Evolutionary conservation across 2,888 invertebrate genomes (phyloP).

Genomic region (Scaptomyza polygonia): DNA sequence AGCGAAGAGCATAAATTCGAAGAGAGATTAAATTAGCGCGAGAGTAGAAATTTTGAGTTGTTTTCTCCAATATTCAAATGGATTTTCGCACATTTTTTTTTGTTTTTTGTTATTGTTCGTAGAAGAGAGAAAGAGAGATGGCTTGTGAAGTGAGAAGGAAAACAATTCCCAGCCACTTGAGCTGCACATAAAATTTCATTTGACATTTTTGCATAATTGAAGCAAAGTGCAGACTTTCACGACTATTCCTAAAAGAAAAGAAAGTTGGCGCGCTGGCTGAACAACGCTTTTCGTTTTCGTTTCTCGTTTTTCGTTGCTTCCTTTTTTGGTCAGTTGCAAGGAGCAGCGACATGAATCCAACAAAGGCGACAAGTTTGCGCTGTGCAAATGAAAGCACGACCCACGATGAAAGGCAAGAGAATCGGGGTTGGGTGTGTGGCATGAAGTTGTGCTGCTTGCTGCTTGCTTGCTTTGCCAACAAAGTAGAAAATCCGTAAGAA

Average conservation of each 20-base stretch:
- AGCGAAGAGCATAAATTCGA: not conserved
- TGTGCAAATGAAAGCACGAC: conserved; percentile 71
- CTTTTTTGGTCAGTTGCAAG: conserved; percentile 38
- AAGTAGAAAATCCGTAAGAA: conserved; percentile 83
- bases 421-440: not conserved
- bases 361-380: conserved; percentile 77
- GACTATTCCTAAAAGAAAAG: conserved; percentile 24
- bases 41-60: not conserved
- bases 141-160: conserved; percentile 12
- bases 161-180: conserved; percentile 70
- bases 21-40: not conserved
- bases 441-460: conserved; percentile 36
- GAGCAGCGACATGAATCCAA: conserved; percentile 62
- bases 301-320: conserved; percentile 5
- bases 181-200: conserved; percentile 82
- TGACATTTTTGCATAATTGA: conserved; percentile 81
- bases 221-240: conserved; percentile 52
- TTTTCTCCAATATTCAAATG: conserved; percentile 26
- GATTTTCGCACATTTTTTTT: conserved; percentile 3
- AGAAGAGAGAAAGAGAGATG: not conserved
- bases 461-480: conserved; percentile 75
- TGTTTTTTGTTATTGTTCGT: conserved; percentile 24
- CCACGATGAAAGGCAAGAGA: conserved; percentile 3
- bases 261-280: conserved; percentile 23
- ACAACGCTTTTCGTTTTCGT: too few species aligned